These are phyloP conservation scores for Stegana nigrithorax DNA, from an alignment of 2,888 invertebrate genomes.

Conservation along the genomic window DNA sequence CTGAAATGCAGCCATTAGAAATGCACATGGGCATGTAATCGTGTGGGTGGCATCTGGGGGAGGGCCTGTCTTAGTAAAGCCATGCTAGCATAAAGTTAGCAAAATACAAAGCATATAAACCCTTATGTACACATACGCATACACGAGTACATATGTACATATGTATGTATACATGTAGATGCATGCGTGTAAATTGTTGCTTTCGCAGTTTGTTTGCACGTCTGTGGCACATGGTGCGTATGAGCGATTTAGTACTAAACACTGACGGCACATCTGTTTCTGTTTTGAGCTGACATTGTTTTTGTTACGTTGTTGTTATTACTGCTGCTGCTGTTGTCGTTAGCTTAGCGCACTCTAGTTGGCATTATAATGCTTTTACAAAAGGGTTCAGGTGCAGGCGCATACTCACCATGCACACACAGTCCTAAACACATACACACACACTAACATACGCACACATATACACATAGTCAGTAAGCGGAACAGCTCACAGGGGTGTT, in stretches of 20 bases:
- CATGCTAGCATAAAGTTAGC: neutral
- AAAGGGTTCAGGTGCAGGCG: no score
- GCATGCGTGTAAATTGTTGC: neutral
- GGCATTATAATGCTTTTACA: no score
- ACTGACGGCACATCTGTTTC: no score
- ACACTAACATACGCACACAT: constrained; percentile 23
- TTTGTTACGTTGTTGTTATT: no score
- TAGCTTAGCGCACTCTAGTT: no score
- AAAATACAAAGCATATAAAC: neutral
- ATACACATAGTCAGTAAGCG: neutral
- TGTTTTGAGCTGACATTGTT: constrained; percentile 36
- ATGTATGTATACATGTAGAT: neutral
- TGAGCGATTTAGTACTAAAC: constrained; percentile 6
- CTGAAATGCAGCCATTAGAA: neutral
- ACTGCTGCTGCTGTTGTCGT: no score
- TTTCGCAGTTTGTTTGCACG: neutral
- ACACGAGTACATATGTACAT: constrained; percentile 35
- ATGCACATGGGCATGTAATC: neutral
- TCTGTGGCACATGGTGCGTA: constrained; percentile 9
- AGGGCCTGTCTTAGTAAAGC: neutral
- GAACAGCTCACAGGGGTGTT: no score
- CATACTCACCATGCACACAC: no score
- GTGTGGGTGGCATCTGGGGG: neutral
- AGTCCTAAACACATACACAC: constrained; percentile 31
- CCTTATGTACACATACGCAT: neutral